Evolutionary conservation across 2,113 vertebrate species (phyloP).

Genomic region (Tyrannus savana): DNA sequence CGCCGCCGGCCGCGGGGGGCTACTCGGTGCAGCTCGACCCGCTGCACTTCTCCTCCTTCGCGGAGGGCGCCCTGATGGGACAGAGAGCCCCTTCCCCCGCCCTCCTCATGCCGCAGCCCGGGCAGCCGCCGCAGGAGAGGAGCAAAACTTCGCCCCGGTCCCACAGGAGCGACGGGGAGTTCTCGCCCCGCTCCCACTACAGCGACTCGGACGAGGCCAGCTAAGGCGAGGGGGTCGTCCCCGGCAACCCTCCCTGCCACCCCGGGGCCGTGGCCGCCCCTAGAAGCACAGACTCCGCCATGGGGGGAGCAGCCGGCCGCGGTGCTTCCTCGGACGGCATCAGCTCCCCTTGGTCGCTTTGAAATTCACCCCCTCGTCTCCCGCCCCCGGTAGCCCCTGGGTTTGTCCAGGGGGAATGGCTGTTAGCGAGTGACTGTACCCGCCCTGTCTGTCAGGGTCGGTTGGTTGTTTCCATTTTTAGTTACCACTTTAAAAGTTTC

Average conservation of each 20-base stretch:
- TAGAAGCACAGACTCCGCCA: neutral
- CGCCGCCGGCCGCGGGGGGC: conserved; percentile 53
- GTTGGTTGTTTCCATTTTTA: neutral
- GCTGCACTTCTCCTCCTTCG: conserved; percentile 80
- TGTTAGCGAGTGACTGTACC: neutral
- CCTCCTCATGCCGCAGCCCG: conserved; percentile 65
- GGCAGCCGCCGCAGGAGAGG: conserved; percentile 66
- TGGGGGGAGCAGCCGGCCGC: neutral
- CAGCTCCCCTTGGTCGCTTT: neutral
- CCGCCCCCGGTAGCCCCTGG: neutral
- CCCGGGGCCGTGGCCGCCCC: neutral
- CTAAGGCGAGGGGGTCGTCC: conserved; percentile 37
- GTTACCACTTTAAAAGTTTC: neutral
- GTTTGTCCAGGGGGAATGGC: neutral
- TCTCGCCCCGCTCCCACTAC: conserved; percentile 94
- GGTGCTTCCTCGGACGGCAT: neutral
- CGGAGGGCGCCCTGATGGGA: conserved; percentile 79
- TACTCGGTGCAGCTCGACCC: conserved; percentile 81
- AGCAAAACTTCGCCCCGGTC: conserved; percentile 88
- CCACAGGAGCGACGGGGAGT: conserved; percentile 94
- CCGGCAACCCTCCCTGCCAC: neutral
- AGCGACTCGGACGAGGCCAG: conserved; percentile 95
- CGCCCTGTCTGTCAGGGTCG: neutral
- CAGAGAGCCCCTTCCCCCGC: conserved; percentile 77
- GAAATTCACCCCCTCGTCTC: neutral